Evolutionary conservation across 2,888 invertebrate species (phyloP), one percentile per base, ranked within the genome.

Genomic region (Empis stercorea): DNA sequence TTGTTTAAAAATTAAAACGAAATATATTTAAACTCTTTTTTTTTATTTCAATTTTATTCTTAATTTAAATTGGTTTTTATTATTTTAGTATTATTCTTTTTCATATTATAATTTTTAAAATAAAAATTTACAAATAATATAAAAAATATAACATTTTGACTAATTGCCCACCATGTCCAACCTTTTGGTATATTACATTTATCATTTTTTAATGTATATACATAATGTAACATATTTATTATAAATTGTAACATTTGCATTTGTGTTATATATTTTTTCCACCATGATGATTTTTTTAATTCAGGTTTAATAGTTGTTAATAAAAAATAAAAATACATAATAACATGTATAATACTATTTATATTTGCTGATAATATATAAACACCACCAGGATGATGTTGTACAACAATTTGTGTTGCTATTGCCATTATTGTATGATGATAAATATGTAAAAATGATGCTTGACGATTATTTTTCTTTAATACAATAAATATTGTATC

Each of bases 241-340:
- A 75, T 59, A 60, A 85, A 84, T 61, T 85, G 85, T 0, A 77
- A 75, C 58, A 91, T 74, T 70, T 92, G 91, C 50, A 87, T 59
- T 57, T 81, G 80, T 0, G 91, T 91, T 50, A 92, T 80, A 57
- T 85, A 75, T 56, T 84, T 86, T 63, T 91, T 92, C 82, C 87
- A 84, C 81, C 83, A 83, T 1, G 82, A 61, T 45, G 79, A 83
- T 45, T 79, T 70, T 58, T 81, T 83, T 59, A 81, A 75, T 43
- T 75, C 73, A 0, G 84, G 83, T 44, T 81, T 74, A 46, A 81
- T 69, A 0, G 84, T 83, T 0, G 86, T 76, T 47, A 85, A 59
- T 9, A 87, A 73, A 61, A 91, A 92, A 63, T 92, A 86, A 1
- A 73, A 70, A 61, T 92, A 92, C 89, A 92, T 91, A 23, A 87